Evolutionary conservation across 2,888 invertebrate species (phyloP).

Genomic region (Lasioglossum malachurum): DNA sequence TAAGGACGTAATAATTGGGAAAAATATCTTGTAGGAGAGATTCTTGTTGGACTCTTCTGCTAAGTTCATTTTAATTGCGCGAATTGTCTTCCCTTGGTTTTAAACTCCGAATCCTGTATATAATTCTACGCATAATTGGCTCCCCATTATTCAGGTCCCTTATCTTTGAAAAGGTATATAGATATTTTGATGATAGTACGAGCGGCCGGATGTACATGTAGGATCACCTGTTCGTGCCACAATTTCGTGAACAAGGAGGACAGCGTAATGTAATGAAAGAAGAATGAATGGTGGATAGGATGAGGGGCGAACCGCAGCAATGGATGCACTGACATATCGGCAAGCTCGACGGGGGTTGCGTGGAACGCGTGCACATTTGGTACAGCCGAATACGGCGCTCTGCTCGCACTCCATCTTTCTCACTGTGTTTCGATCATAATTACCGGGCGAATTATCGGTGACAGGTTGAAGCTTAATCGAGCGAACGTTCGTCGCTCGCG

Average conservation of each 20-base stretch:
- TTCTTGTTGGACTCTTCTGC: not conserved
- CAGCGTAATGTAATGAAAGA: not conserved
- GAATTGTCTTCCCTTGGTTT: not conserved
- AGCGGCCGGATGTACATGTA: not conserved
- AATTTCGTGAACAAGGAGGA: not conserved
- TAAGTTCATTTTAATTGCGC: not conserved
- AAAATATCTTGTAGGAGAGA: not conserved
- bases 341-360: not conserved
- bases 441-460: slow-evolving; percentile 55
- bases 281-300: not conserved
- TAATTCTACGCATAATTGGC: not conserved
- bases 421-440: slow-evolving; percentile 44
- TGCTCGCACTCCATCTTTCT: not conserved
- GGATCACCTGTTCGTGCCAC: not conserved
- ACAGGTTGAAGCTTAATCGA: slow-evolving; percentile 49
- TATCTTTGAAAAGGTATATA: not conserved
- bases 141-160: accelerated
- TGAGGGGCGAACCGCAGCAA: not conserved
- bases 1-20: not conserved
- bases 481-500: slow-evolving; percentile 37
- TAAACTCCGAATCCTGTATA: not conserved
- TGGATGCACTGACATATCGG: not conserved
- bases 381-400: not conserved
- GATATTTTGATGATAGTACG: not conserved
- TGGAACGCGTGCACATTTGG: not conserved